Evolutionary conservation across 2,888 invertebrate species (phyloP), one percentile per base, ranked within the genome.

Genomic region (Agrotis segetum): DNA sequence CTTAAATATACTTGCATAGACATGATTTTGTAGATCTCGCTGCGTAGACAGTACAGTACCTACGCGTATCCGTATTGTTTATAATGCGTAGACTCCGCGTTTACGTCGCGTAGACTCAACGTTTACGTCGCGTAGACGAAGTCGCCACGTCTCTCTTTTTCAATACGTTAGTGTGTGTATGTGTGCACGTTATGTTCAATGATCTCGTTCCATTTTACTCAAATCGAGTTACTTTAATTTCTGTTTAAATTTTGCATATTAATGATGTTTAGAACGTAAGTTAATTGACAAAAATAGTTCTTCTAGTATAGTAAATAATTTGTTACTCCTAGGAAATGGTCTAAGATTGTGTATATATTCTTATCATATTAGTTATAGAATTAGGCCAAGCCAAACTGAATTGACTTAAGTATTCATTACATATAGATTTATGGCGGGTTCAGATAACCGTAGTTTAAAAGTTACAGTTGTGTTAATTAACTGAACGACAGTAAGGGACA

Each of bases 301-400:
- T 82, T 82, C 47, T 88, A 85, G 81, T 73, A 76, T 81, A 82
- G 73, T 73, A 83, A 86, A 66, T 85, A 82, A 84, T 89, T 89
- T 88, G 87, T 90, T 88, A 91, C 70, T 83, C 74, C 74, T 87
- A 88, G 84, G 77, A 71, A 87, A 86, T 89, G 86, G 89, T 90
- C 87, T 87, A 85, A 85, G 68, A 79, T 67, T 80, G 70, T 91
- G 88, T 89, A 90, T 81, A 83, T 84, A 85, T 63, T 85, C 75
- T 82, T 85, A 87, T 81, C 77, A 74, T 79, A 67, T 81, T 84
- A 84, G 84, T 64, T 72, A 61, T 78, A 84, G 85, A 80, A 83
- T 75, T 91, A 92, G 93, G 92, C 91, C 82, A 92, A 90, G 92
- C 92, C 92, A 92, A 92, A 91, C 87, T 90, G 90, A 92, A 92